Percentiles rank a stretch among this genome's conserved stretches.
Evolutionary conservation across 2,888 invertebrate genomes (phyloP).

Genomic region (Deilephila porcellus): DNA sequence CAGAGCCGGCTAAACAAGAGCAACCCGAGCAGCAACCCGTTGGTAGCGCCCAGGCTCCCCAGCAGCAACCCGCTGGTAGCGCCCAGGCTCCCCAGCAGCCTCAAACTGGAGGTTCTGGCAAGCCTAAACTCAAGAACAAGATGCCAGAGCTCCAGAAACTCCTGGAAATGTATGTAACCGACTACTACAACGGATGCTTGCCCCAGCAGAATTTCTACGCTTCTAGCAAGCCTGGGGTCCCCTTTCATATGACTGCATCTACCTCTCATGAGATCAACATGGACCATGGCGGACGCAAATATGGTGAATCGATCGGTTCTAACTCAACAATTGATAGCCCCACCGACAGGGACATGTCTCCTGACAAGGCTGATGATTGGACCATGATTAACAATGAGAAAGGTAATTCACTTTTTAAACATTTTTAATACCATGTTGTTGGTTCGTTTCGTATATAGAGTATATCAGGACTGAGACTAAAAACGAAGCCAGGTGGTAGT

Average conservation of each 20-base stretch:
- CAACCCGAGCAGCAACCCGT: background rate
- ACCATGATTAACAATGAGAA: constrained; percentile 74
- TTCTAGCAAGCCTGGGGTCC: background rate
- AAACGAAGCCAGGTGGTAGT: no score
- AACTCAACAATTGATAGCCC: constrained; percentile 44
- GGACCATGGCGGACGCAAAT: constrained; percentile 2
- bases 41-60: background rate
- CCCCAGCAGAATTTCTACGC: background rate
- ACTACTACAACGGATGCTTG: background rate
- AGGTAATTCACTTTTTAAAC: constrained; percentile 51
- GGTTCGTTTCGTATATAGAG: no score
- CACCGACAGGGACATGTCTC: constrained; percentile 54
- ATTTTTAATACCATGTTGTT: no score
- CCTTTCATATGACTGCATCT: background rate
- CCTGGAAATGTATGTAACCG: constrained; percentile 7
- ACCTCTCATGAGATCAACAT: background rate
- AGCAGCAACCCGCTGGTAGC: background rate
- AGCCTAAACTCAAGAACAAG: background rate
- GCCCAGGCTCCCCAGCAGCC: background rate
- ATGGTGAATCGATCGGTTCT: constrained; percentile 33
- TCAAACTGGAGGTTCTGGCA: background rate
- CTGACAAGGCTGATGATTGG: constrained; percentile 70
- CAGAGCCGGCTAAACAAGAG: background rate
- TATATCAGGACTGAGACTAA: no score
- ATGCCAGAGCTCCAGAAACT: background rate